phyloP scores from a whole-genome alignment of 2,888 invertebrate genomes.

The Trachelus tabidus region DNA sequence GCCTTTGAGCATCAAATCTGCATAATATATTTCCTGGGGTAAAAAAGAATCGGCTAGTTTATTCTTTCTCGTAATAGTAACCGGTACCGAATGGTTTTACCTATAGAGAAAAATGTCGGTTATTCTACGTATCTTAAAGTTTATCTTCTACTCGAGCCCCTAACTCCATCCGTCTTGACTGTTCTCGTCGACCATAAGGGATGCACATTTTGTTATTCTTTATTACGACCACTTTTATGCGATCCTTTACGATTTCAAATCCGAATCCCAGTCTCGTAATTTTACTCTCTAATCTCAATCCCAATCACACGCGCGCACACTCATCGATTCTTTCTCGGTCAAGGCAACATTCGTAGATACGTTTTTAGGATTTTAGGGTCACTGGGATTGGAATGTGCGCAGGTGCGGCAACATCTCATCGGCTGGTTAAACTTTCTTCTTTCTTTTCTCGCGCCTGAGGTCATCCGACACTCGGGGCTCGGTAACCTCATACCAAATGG shows the following conservation, averaged over 20 bases:
- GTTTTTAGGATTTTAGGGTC: slow-evolving; percentile 54
- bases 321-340: slow-evolving; percentile 29
- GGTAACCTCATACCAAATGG: background rate
- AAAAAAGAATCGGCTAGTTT: background rate
- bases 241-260: background rate
- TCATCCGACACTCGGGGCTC: background rate
- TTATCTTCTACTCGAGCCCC: background rate
- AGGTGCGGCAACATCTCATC: slow-evolving; percentile 56
- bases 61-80: background rate
- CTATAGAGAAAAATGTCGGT: background rate
- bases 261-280: background rate
- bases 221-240: background rate
- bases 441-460: slow-evolving; percentile 35
- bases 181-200: background rate
- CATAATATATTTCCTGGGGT: background rate
- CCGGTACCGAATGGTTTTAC: background rate
- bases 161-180: background rate
- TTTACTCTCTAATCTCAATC: background rate
- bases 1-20: background rate
- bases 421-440: slow-evolving; percentile 52
- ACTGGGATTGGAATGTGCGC: slow-evolving; percentile 58
- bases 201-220: background rate
- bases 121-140: background rate
- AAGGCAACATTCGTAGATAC: slow-evolving; percentile 35
- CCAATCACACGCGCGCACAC: background rate